These are phyloP conservation scores for Bettongia penicillata DNA, from an alignment of 2,113 vertebrate species.

Conservation along the genomic window DNA sequence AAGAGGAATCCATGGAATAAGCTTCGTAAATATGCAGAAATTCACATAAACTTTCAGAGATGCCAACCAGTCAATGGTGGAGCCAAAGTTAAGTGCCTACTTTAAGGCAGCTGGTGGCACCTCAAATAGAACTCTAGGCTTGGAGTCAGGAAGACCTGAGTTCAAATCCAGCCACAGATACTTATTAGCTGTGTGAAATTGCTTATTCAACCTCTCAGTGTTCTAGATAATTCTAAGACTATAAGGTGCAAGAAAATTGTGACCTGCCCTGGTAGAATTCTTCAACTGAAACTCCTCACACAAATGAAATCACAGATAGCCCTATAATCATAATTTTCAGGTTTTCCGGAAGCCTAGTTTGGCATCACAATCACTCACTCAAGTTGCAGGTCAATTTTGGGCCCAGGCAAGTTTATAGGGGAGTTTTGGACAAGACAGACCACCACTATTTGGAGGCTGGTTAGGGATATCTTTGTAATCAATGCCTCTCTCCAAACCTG, in stretches of 20 bases:
- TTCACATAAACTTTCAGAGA: neutral
- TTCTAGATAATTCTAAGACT: neutral
- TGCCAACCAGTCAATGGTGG: neutral
- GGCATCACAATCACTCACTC: neutral
- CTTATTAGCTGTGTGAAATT: neutral
- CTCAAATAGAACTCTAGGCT: neutral
- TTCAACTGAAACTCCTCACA: neutral
- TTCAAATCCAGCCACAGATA: neutral
- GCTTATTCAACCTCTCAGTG: neutral
- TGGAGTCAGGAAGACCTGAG: neutral
- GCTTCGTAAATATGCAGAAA: neutral
- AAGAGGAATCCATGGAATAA: constrained; percentile 26
- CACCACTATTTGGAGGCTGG: neutral
- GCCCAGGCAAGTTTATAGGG: neutral
- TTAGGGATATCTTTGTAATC: neutral
- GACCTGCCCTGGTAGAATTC: neutral
- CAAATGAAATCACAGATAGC: neutral
- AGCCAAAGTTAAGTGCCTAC: neutral
- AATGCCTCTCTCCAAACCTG: neutral
- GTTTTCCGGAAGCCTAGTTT: neutral
- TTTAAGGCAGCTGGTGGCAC: neutral
- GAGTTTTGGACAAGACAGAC: neutral
- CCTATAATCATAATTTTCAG: neutral
- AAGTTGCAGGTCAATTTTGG: neutral
- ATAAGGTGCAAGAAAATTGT: neutral